Evolutionary conservation across 2,888 invertebrate genomes (phyloP), one percentile per base, ranked within the genome.

Genomic region (Euplagia quadripunctaria): DNA sequence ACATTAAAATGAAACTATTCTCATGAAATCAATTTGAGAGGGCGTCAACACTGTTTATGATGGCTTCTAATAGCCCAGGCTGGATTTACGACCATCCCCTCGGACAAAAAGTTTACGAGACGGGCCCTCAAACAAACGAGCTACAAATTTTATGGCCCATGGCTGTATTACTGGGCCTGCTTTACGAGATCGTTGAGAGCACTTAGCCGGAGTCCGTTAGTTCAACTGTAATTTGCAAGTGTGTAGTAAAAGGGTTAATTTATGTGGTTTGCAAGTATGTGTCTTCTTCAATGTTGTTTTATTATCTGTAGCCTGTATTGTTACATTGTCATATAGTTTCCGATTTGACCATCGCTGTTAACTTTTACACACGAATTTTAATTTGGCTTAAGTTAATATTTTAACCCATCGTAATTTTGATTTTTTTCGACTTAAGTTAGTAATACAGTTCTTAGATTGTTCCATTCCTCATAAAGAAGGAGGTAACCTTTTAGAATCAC

Each of bases 71-170:
- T 82, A 76, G 77, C 68, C 72, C 66, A 63, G 74, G 64, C 72
- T 64, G 46, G 72, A 83, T 83, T 84, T 85, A 85, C 79, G 80
- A 78, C 31, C 72, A 42, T 58, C 76, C 77, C 78, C 77, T 70
- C 49, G 77, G 80, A 85, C 84, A 85, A 84, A 84, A 84, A 85
- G 74, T 85, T 84, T 85, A 85, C 79, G 82, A 76, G 78, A 55
- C 31, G 55, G 42, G 61, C 66, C 79, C 75, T 79, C 76, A 80
- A 79, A 80, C 82, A 85, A 84, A 84, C 83, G 80, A 83, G 79
- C 85, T 70, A 79, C 83, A 79, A 84, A 84, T 85, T 83, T 85
- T 83, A 84, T 80, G 73, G 74, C 76, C 82, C 82, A 84, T 80
- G 75, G 76, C 76, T 71, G 68, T 74, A 74, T 71, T 74, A 74